Base-by-base conservation (phyloP, 2,797 vertebrate genomes). In the Schizothorax lantsangensis region DNA sequence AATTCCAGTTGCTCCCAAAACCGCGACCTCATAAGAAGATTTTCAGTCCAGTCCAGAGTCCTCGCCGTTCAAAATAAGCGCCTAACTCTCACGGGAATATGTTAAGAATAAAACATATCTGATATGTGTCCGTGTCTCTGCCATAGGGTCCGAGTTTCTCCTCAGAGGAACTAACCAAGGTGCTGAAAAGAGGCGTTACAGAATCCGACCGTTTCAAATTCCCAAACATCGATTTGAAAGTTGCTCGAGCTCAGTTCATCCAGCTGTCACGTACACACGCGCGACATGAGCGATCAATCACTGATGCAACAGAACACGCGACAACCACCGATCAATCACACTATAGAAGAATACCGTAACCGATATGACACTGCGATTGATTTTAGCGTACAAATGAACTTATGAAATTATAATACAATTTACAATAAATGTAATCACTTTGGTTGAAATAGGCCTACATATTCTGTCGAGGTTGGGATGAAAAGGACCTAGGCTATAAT, bases 91-190 rank as follows among this genome's bases (percentile, higher is more conserved):
- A 75, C 80, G 52, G 45, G 59, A 86, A 87, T 66, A 57, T 54
- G 72, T 81, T 5, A 64, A 81, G 62, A 45, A 73, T 38, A 57
- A 69, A 45, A 77, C 79, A 83, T 11, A 83, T 75, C 81, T 33
- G 64, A 87, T 21, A 77, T 81, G 14, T 15, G 1, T 64, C 38
- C 69, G 75, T 36, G 85, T 52, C 49, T 43, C 23, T 26, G 68
- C 40, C 88, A 84, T 54, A 62, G 64, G 84, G 57, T 64, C 74
- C 74, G 11, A 81, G 19, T 40, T 64, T 72, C n/a, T 77, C 66
- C 83, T 80, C 75, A 33, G 7, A 79, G 91, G 94, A 93, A 92
- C 95, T 96, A 89, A 91, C 95, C 95, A 77, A 89, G 94, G 96
- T 96, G 91, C 95, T 96, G 95, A 95, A 95, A 91, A 84, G 85